phyloP scores from a whole-genome alignment of 2,113 vertebrate species.

The Erythrocebus patas region DNA sequence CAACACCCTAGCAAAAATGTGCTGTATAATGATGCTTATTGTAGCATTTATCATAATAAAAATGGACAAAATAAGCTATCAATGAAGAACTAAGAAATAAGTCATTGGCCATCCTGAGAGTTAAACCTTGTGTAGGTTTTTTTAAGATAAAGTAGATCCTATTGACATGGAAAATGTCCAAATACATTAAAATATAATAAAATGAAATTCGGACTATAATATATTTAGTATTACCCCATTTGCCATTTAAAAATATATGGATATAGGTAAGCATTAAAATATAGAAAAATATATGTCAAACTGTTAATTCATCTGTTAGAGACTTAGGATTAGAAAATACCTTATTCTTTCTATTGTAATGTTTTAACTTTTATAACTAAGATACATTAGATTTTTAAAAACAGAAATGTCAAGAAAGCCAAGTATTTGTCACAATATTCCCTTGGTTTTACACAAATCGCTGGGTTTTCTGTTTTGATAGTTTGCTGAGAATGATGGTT shows the following conservation, averaged over 20 bases:
- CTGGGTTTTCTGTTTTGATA: neutral
- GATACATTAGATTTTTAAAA: neutral
- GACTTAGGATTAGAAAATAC: neutral
- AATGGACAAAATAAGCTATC: neutral
- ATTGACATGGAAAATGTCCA: neutral
- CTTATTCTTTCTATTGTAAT: neutral
- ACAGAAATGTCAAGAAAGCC: neutral
- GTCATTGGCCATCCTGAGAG: neutral
- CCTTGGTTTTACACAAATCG: neutral
- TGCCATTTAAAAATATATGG: neutral
- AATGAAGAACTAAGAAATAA: neutral
- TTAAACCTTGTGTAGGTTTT: neutral
- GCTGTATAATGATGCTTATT: too few relatives aligned
- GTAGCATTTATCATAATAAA: too few relatives aligned
- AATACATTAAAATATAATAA: constrained; percentile 9
- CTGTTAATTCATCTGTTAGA: neutral
- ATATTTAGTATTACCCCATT: neutral
- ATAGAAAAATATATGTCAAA: neutral
- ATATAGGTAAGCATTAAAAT: neutral
- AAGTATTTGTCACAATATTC: neutral
- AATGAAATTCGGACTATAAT: neutral
- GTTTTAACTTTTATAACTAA: neutral
- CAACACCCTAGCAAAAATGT: too few relatives aligned
- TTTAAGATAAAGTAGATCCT: neutral
- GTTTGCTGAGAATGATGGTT: too few relatives aligned